Evolutionary conservation across 2,888 invertebrate species (phyloP).

Genomic region (Anthophora plumipes): DNA sequence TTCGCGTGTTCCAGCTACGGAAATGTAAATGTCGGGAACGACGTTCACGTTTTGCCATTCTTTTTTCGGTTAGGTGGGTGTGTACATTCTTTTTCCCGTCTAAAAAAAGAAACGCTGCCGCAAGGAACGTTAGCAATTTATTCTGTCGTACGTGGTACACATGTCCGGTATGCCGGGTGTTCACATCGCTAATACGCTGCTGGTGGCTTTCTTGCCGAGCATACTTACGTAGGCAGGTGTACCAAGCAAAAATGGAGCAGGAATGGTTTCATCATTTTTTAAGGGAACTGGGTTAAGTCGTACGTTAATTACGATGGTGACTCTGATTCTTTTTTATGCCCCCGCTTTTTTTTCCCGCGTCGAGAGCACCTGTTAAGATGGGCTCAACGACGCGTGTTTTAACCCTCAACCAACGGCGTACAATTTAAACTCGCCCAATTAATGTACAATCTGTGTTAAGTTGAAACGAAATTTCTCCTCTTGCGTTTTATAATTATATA

Average conservation of each 20-base stretch:
- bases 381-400: not conserved
- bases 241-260: constrained; percentile 13
- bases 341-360: not conserved
- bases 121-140: constrained; percentile 32
- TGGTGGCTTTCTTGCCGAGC: not conserved
- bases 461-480: not conserved
- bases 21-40: constrained; percentile 30
- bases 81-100: not conserved
- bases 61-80: not conserved
- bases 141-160: constrained; percentile 1
- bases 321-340: not conserved
- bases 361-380: not conserved
- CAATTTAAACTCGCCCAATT: not conserved
- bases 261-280: constrained; percentile 5
- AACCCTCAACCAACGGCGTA: not conserved
- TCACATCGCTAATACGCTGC: not conserved
- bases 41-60: not conserved
- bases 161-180: constrained; percentile 11
- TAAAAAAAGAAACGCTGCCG: constrained; percentile 1
- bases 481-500: too few relatives aligned
- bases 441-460: not conserved
- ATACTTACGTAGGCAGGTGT: not conserved
- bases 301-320: constrained; percentile 16
- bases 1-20: constrained; percentile 39
- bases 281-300: constrained; percentile 11